These are phyloP conservation scores for Notamacropus eugenii DNA, from an alignment of 2,797 vertebrate genomes.

Conservation along the genomic window DNA sequence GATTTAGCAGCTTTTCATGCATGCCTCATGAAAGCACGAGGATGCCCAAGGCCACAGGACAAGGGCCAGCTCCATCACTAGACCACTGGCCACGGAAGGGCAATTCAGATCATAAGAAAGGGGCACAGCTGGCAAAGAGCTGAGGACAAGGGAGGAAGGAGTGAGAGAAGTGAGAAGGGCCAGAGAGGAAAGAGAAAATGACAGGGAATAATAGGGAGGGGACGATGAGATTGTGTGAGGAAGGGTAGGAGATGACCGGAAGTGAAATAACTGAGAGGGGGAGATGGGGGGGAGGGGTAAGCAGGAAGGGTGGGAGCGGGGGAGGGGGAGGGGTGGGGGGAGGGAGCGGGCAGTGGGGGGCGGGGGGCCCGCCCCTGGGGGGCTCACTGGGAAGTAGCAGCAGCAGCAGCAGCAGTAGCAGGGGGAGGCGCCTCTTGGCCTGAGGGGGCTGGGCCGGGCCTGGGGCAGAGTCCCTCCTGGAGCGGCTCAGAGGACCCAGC, in stretches of 20 bases:
- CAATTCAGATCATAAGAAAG: background rate
- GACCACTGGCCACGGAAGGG: no score
- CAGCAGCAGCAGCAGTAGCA: background rate
- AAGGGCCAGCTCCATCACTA: background rate
- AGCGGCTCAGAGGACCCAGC: background rate
- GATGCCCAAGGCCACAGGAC: background rate
- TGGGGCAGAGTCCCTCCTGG: background rate
- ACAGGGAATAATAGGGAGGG: no score
- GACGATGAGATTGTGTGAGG: no score
- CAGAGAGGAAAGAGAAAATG: background rate
- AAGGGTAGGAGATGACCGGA: no score
- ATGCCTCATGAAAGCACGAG: no score
- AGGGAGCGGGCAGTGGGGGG: background rate
- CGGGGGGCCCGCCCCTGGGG: background rate
- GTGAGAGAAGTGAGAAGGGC: background rate
- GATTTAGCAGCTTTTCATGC: background rate
- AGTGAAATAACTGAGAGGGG: no score
- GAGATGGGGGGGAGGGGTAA: background rate
- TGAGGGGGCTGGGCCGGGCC: background rate
- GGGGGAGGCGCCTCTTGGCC: background rate
- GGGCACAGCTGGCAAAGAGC: background rate
- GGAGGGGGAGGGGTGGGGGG: background rate
- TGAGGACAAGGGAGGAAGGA: background rate
- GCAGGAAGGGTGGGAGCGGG: background rate
- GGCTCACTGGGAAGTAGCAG: background rate